A percentile compares a stretch with the other conserved stretches of the same genome.
Conservation (phyloP, 2,888 invertebrate species). For the Steinernema scapterisci region DNA sequence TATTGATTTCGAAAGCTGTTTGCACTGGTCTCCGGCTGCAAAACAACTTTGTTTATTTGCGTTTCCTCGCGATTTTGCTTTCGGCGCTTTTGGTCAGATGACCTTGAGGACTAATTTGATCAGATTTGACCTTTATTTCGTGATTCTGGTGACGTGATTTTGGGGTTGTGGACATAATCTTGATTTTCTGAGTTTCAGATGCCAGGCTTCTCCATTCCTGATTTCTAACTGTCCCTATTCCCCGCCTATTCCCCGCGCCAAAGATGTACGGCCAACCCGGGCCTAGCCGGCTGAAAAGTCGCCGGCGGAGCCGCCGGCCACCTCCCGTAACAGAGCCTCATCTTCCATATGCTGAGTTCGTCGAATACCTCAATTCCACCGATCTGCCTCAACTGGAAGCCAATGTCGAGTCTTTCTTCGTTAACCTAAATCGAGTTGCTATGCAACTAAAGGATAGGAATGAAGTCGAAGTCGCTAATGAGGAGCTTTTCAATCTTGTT, state of each 20-base stretch:
- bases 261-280: neutral
- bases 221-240: neutral
- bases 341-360: neutral
- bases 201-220: neutral
- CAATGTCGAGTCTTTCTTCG: conserved; percentile 3
- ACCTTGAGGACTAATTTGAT: no score
- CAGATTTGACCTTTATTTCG: no score
- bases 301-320: neutral
- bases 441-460: neutral
- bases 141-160: no score
- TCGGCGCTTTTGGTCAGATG: no score
- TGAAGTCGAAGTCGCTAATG: neutral
- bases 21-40: no score
- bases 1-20: no score
- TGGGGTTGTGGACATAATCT: no score
- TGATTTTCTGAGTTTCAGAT: no score
- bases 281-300: neutral
- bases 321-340: neutral
- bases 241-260: neutral
- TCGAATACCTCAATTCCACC: neutral
- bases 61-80: no score
- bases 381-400: neutral
- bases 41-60: no score
- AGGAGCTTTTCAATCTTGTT: neutral
- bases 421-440: neutral